Conservation (phyloP, 2,888 invertebrate species). For the Opisthograptis luteolata region DNA sequence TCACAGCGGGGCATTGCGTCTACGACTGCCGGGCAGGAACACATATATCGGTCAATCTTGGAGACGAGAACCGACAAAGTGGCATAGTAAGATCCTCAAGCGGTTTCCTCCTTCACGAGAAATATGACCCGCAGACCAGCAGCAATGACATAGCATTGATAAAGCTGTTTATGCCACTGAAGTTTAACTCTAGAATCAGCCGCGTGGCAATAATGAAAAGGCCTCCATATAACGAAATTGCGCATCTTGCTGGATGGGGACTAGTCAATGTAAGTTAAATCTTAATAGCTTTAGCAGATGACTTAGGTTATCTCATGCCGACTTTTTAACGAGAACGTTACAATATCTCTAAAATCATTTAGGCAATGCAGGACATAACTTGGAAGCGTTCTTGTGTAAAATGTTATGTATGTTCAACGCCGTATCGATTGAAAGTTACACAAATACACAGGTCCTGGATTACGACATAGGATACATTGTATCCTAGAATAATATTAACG, state of each 20-base stretch:
- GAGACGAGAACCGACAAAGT: conserved; percentile 11
- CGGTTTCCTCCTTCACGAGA: conserved; percentile 24
- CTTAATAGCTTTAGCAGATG: too few relatives aligned
- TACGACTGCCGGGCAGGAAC: not conserved
- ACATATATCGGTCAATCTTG: conserved; percentile 21
- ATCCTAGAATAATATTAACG: too few relatives aligned
- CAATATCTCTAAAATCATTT: too few relatives aligned
- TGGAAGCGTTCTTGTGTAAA: too few relatives aligned
- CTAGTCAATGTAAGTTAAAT: conserved; percentile 38
- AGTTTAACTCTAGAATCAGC: conserved; percentile 23
- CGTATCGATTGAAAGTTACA: too few relatives aligned
- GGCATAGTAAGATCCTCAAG: conserved; percentile 7
- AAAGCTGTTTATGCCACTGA: conserved; percentile 12
- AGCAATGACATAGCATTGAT: conserved; percentile 38
- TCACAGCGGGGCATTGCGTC: conserved; percentile 54
- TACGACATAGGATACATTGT: too few relatives aligned
- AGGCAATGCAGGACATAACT: too few relatives aligned
- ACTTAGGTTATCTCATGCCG: too few relatives aligned
- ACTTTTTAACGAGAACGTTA: too few relatives aligned
- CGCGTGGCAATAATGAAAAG: conserved; percentile 36
- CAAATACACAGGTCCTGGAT: too few relatives aligned
- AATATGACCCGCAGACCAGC: not conserved
- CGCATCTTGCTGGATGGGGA: conserved; percentile 46
- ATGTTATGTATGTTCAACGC: too few relatives aligned
- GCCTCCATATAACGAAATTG: conserved; percentile 30